Conservation (phyloP, 1,140 invertebrate species). For the Plectrocnemia conspersa region DNA sequence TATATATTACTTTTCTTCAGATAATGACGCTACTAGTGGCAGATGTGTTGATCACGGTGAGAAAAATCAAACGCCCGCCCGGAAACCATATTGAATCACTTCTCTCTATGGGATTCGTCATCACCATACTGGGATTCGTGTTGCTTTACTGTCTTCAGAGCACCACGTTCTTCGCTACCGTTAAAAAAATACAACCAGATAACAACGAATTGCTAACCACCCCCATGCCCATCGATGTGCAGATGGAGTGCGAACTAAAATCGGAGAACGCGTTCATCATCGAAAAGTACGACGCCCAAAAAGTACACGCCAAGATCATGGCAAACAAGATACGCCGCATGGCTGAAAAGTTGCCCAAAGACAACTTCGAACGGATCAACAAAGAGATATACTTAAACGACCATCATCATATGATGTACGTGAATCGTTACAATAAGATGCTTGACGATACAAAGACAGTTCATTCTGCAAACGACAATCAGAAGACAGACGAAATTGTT, state of each 20-base stretch:
- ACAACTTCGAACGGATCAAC: background rate
- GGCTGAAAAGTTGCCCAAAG: constrained; percentile 6
- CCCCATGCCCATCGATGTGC: constrained; percentile 29
- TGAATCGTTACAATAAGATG: constrained; percentile 16
- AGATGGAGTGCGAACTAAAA: no score
- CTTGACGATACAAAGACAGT: constrained; percentile 7
- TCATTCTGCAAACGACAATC: constrained; percentile 10
- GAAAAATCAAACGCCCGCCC: background rate
- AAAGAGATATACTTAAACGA: constrained; percentile 5
- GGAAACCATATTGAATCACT: background rate
- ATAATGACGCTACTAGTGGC: no score
- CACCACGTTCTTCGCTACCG: no score
- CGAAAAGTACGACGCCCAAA: constrained; percentile 33
- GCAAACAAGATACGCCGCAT: constrained; percentile 25
- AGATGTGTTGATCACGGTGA: no score
- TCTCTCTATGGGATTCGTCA: no score
- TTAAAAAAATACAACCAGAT: no score
- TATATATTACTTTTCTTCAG: no score
- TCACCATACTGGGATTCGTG: no score
- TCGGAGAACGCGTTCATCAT: no score
- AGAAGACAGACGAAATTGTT: constrained; percentile 14
- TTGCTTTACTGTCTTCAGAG: no score
- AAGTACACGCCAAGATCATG: constrained; percentile 30
- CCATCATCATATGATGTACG: constrained; percentile 28
- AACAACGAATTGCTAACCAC: no score